phyloP scores from a whole-genome alignment of 2,797 vertebrate species.

The Pampus argenteus region DNA sequence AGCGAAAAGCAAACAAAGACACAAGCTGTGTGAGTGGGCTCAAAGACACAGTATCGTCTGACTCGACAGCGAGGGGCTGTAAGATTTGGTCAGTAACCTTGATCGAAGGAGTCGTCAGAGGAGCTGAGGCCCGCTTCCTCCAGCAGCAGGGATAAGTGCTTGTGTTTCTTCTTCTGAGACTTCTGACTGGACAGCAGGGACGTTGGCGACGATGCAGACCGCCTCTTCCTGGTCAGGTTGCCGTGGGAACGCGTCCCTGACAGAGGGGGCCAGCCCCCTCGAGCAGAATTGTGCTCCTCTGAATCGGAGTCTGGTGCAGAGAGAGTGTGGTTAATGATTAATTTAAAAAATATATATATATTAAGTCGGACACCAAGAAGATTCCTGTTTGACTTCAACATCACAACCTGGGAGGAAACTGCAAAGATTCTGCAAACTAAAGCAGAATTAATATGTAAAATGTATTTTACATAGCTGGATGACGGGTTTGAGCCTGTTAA shows the following conservation, averaged over 20 bases:
- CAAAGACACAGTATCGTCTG: slow-evolving; percentile 46
- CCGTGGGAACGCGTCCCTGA: slow-evolving; percentile 78
- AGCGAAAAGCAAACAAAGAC: slow-evolving; percentile 69
- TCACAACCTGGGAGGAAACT: not conserved
- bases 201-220: slow-evolving; percentile 72
- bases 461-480: not conserved
- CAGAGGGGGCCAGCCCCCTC: slow-evolving; percentile 90
- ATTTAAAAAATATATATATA: slow-evolving; percentile 39
- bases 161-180: slow-evolving; percentile 91
- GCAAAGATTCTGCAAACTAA: slow-evolving; percentile 5
- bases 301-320: slow-evolving; percentile 93
- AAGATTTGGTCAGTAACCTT: slow-evolving; percentile 96
- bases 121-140: slow-evolving; percentile 93
- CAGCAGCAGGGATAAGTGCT: slow-evolving; percentile 95
- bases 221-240: slow-evolving; percentile 81
- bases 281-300: slow-evolving; percentile 90
- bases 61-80: slow-evolving; percentile 57
- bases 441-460: no score
- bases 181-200: slow-evolving; percentile 86
- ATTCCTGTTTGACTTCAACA: slow-evolving; percentile 13
- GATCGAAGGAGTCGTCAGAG: slow-evolving; percentile 97
- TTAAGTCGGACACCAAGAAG: slow-evolving; percentile 26
- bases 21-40: slow-evolving; percentile 58
- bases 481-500: not conserved
- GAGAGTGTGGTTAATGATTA: slow-evolving; percentile 63